Percentiles rank a stretch among this genome's conserved stretches.
Conservation (phyloP, 1,140 invertebrate genomes). For the Ectropis grisescens region DNA sequence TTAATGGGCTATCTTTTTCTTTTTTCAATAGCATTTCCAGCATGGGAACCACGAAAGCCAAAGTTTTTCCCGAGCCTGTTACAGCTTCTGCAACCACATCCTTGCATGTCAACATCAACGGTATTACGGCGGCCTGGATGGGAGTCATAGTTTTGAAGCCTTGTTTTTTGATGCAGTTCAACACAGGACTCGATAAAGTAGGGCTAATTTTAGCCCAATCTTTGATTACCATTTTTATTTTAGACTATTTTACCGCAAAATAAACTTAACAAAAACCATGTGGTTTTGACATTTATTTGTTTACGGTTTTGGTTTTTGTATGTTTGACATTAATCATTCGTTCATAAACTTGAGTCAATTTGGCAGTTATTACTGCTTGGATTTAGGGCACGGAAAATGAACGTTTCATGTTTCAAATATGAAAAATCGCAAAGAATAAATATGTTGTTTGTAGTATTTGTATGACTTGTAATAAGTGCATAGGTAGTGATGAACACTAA, state of each 20-base stretch:
- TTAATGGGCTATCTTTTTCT: constrained; percentile 73
- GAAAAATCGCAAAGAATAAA: too few species aligned
- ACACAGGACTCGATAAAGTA: constrained; percentile 30
- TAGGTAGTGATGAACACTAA: too few species aligned
- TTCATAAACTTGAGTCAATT: background rate
- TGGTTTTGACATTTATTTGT: constrained; percentile 22
- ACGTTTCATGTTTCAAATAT: too few species aligned
- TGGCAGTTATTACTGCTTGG: too few species aligned
- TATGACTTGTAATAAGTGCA: too few species aligned
- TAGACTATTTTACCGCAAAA: background rate
- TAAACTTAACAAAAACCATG: constrained; percentile 11
- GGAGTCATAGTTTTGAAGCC: constrained; percentile 51
- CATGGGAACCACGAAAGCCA: constrained; percentile 94
- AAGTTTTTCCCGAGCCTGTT: constrained; percentile 96
- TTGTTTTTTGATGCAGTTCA: constrained; percentile 48
- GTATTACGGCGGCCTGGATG: constrained; percentile 88
- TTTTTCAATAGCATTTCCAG: constrained; percentile 86
- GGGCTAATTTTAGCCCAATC: constrained; percentile 44
- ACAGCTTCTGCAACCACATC: constrained; percentile 98
- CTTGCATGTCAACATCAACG: constrained; percentile 89
- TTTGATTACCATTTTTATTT: constrained; percentile 47
- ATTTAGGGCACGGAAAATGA: too few species aligned
- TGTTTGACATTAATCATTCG: background rate
- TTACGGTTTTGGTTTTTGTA: too few species aligned
- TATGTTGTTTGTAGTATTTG: too few species aligned